phyloP scores from a whole-genome alignment of 2,888 invertebrate genomes.

The Nebria salina region DNA sequence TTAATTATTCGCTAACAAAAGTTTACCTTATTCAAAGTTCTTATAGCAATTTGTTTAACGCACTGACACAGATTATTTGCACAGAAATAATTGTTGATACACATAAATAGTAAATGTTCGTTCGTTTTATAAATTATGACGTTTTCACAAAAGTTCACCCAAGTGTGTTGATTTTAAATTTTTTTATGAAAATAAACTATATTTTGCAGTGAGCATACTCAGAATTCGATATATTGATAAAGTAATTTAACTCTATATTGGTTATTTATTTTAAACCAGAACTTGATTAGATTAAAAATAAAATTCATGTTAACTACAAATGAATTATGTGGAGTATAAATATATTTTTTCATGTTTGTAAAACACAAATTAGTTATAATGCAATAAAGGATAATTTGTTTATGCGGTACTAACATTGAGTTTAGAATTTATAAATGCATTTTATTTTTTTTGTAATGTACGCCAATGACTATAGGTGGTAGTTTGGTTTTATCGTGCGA shows the following conservation, averaged over 20 bases:
- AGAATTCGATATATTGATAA: too few relatives aligned
- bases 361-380: background rate
- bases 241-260: too few relatives aligned
- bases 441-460: constrained; percentile 13
- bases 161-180: too few relatives aligned
- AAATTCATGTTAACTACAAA: too few relatives aligned
- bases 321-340: too few relatives aligned
- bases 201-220: too few relatives aligned
- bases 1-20: background rate
- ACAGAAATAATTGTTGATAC: background rate
- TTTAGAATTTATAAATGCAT: constrained; percentile 11
- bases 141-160: too few relatives aligned
- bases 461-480: constrained; percentile 23
- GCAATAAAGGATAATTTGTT: background rate
- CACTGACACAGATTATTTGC: background rate
- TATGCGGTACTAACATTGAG: background rate
- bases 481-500: constrained; percentile 35
- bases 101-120: background rate
- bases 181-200: too few relatives aligned
- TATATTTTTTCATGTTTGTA: background rate
- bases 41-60: background rate
- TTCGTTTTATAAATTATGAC: too few relatives aligned
- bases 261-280: too few relatives aligned
- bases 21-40: background rate
- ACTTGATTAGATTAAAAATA: too few relatives aligned